Conservation (phyloP, 1,140 invertebrate species). For the Nasonia giraulti region DNA sequence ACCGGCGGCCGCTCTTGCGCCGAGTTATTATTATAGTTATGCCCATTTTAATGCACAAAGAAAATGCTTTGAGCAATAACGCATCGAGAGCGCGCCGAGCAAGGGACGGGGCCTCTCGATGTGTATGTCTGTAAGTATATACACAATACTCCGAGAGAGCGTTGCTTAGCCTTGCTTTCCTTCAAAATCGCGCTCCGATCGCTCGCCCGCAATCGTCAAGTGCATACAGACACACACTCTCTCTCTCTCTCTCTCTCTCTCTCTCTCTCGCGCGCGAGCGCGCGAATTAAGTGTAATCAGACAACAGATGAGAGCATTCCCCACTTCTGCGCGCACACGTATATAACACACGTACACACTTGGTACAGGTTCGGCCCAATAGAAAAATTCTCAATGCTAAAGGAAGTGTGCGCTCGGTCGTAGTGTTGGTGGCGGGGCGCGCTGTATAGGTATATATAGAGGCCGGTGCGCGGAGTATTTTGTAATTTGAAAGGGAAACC, state of each 20-base stretch:
- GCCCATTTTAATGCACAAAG: background rate
- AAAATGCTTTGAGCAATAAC: slow-evolving; percentile 6
- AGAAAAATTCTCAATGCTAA: slow-evolving; percentile 57
- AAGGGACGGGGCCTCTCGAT: background rate
- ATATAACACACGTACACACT: background rate
- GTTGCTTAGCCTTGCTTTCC: slow-evolving; percentile 46
- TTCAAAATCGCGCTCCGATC: slow-evolving; percentile 45
- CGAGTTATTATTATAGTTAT: too few species aligned
- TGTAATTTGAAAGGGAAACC: slow-evolving; percentile 74
- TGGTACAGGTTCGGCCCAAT: background rate
- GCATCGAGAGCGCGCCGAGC: too few species aligned
- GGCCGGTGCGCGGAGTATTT: slow-evolving; percentile 62
- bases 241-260: too few species aligned
- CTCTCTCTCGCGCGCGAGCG: too few species aligned
- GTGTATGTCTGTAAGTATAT: background rate
- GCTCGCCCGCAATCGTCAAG: slow-evolving; percentile 39
- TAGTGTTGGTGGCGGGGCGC: slow-evolving; percentile 22
- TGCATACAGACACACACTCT: slow-evolving; percentile 13
- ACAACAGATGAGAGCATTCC: slow-evolving; percentile 34
- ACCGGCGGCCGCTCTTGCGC: too few species aligned
- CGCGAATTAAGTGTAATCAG: slow-evolving; percentile 42
- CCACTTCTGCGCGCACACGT: background rate
- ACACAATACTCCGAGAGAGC: background rate
- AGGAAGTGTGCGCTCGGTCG: slow-evolving; percentile 56
- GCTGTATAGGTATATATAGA: background rate